A percentile compares a stretch with the other conserved stretches of the same genome.
phyloP scores from a whole-genome alignment of 1,140 invertebrate genomes.

The Caenorhabditis remanei region DNA sequence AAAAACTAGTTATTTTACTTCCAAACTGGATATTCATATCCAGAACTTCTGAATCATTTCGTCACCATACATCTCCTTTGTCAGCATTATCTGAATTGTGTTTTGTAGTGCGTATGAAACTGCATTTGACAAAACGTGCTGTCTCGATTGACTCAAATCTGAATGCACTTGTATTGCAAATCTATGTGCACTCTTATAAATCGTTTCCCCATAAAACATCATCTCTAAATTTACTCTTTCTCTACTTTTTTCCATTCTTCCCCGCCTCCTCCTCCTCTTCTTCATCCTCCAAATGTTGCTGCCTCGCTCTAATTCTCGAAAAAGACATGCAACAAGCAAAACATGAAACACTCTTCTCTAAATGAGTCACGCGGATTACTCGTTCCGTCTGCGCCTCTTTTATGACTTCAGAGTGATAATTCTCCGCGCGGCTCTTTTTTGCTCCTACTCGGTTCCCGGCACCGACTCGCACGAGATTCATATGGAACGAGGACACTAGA shows the following conservation, averaged over 20 bases:
- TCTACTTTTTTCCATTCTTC: background rate
- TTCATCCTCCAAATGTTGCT: no score
- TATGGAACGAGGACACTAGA: background rate
- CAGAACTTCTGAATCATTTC: no score
- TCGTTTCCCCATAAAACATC: background rate
- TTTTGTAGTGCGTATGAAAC: no score
- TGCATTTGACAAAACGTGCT: no score
- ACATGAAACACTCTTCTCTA: background rate
- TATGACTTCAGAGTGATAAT: background rate
- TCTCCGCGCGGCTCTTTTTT: background rate
- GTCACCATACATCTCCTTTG: no score
- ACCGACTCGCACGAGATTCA: background rate
- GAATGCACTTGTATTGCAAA: background rate
- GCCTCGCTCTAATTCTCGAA: background rate
- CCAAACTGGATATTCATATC: no score
- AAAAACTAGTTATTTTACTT: no score
- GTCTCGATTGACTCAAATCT: background rate
- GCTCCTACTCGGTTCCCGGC: background rate
- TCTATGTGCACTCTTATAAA: background rate
- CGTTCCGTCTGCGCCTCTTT: constrained; percentile 20
- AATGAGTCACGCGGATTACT: background rate
- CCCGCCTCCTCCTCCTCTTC: background rate
- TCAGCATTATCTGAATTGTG: no score
- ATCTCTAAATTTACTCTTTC: background rate
- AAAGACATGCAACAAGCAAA: constrained; percentile 13